Evolutionary conservation across 2,797 vertebrate genomes (phyloP), one percentile per base, ranked within the genome.

Genomic region (Rhincodon typus): DNA sequence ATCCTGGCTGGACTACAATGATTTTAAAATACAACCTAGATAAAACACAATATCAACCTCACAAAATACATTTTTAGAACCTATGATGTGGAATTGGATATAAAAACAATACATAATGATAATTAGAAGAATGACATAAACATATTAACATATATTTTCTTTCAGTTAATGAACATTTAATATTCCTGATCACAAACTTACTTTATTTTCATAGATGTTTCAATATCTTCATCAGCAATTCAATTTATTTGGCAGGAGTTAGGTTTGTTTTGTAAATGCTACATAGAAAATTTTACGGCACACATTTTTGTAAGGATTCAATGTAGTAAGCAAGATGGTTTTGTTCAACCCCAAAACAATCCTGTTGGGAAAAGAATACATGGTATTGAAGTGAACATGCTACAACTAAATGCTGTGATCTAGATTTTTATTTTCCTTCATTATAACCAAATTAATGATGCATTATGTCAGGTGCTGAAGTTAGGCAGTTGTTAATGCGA

Each of bases 21-120:
- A 66, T n/a, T 93, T 93, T 69, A 67, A 93, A 69, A 27, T 93
- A 7, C 90, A 93, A 66, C 66, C 66, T 42, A 21, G 46, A n/a
- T 69, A 69, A 38, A 93, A 93, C 90, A 95, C 94, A 69, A 74
- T 57, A 79, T 94, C 67, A 96, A 94, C 74, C 90, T 88, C 91
- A 72, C 84, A 94, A 95, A 67, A 7, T 93, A 12, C n/a, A 93
- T 93, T 3, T n/a, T 67, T 38, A 25, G 79, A 67, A 67, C 10
- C 3, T 38, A 93, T 13, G 10, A 5, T 27, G 46, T 67, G 38
- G 66, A 93, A 69, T 93, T 93, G n/a, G 3, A 13, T 27, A 23
- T 13, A 69, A 4, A 46, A 46, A 25, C 6, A 46, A 10, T 46
- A 5, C 23, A 84, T 46, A 23, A 84, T 25, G 95, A 69, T 91